A percentile compares a stretch with the other conserved stretches of the same genome.
These are phyloP conservation scores for Martes martes DNA, from an alignment of 2,113 vertebrate genomes.

Conservation along the genomic window DNA sequence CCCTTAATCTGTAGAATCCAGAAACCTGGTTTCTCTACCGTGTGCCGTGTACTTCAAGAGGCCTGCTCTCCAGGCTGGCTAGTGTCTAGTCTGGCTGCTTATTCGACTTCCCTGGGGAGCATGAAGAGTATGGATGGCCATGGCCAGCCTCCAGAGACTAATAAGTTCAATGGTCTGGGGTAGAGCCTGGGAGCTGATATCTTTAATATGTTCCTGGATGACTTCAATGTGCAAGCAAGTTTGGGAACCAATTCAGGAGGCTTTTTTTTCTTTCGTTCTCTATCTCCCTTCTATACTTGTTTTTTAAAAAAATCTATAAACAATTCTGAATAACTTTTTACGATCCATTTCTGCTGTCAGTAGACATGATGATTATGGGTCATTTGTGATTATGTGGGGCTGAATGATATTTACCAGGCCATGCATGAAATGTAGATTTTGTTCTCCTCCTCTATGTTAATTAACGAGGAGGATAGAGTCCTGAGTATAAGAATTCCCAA, in stretches of 20 bases:
- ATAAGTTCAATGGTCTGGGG: background rate
- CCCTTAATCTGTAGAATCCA: background rate
- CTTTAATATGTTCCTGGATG: background rate
- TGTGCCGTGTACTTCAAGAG: background rate
- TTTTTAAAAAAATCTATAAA: background rate
- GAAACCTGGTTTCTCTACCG: background rate
- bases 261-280: background rate
- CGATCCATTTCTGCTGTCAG: background rate
- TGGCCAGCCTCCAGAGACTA: background rate
- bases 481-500: background rate
- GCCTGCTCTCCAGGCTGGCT: background rate
- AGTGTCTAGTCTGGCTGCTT: background rate
- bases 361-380: background rate
- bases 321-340: background rate
- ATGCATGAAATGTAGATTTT: background rate
- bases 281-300: background rate
- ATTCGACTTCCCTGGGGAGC: background rate
- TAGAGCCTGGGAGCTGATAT: background rate
- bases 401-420: background rate
- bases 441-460: background rate
- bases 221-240: background rate
- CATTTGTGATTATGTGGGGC: background rate
- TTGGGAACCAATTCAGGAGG: background rate
- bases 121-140: accelerated
- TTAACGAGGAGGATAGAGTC: background rate